Base-by-base conservation (phyloP, 2,113 vertebrate species). In the Oreotrochilus melanogaster region DNA sequence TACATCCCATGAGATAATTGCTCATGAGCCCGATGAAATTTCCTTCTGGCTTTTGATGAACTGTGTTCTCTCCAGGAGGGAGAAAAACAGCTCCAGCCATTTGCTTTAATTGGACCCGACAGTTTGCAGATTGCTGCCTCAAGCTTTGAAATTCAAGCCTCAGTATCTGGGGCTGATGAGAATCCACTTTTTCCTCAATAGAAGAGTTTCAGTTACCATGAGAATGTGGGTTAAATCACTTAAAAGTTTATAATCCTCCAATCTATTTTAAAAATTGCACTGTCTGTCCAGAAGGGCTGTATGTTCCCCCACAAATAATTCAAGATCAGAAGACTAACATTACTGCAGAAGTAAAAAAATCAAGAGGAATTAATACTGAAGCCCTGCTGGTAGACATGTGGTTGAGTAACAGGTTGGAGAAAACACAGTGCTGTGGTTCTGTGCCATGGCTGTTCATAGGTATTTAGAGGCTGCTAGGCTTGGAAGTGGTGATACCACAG, bases 21-120 rank as follows among this genome's bases (percentile, higher is more conserved):
- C 92, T 94, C 92, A 93, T 83, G 75, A 96, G 81, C 83, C 53
- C 1, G 7, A 86, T 78, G 47, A 96, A 94, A 95, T 88, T 95
- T 88, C 93, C 93, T 94, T 94, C 93, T 90, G 93, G 94, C 89
- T 94, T 80, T 80, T 74, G 85, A 89, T 83, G 94, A 95, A 92
- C 94, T 80, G 50, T 81, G 33, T 35, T 93, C 82, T 92, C 87
- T 95, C 88, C 94, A 93, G 92, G 75, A 93, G 90, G 75, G 48
- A 96, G 93, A 53, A 93, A 95, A 95, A 89, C 95, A 94, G 95
- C 86, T 96, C 90, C 88, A 93, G 95, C 82, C 85, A 70, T 88
- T 94, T 90, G 89, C 85, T 80, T 95, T 96, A 97, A 96, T 96
- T 94, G 95, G 88, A 95, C 82, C 85, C 31, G 94, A 97, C 94